Evolutionary conservation across 2,797 vertebrate genomes (phyloP).

Genomic region (Liparis tanakae): DNA sequence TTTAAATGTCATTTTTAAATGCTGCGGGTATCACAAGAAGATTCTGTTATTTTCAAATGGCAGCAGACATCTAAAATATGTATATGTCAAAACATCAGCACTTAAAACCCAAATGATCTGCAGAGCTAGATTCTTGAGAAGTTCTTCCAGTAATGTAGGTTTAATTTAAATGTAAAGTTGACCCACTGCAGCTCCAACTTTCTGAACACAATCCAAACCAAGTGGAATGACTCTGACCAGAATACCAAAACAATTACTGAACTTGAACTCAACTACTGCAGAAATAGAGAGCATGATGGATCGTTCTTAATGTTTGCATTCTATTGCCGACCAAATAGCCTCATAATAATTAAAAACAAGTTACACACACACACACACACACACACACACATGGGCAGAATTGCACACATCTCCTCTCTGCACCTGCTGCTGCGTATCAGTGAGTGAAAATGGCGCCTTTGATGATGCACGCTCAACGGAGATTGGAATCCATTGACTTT

Average conservation of each 20-base stretch:
- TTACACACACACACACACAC: neutral
- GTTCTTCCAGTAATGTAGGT: neutral
- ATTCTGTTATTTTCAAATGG: slow-evolving; percentile 23
- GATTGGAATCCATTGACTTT: slow-evolving; percentile 68
- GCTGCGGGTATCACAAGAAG: neutral
- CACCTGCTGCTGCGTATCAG: slow-evolving; percentile 59
- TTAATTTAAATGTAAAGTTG: slow-evolving; percentile 11
- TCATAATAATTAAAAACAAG: slow-evolving; percentile 5
- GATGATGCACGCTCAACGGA: slow-evolving; percentile 63
- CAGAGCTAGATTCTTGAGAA: neutral
- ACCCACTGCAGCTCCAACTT: neutral
- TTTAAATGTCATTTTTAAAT: slow-evolving; percentile 57
- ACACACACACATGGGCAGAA: neutral
- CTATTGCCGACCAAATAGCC: slow-evolving; percentile 10
- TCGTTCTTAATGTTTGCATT: neutral
- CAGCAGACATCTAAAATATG: slow-evolving; percentile 4
- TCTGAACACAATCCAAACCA: neutral
- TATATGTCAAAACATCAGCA: slow-evolving; percentile 8
- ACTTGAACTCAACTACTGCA: neutral
- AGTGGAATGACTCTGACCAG: slow-evolving; percentile 3
- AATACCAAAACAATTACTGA: slow-evolving; percentile 3
- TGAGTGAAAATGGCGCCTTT: slow-evolving; percentile 58
- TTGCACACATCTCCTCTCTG: slow-evolving; percentile 24
- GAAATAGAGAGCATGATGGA: neutral
- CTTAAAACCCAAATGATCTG: slow-evolving; percentile 3